These are phyloP conservation scores for Leptinotarsa rubiginosa DNA, from an alignment of 2,888 invertebrate genomes.

Conservation along the genomic window DNA sequence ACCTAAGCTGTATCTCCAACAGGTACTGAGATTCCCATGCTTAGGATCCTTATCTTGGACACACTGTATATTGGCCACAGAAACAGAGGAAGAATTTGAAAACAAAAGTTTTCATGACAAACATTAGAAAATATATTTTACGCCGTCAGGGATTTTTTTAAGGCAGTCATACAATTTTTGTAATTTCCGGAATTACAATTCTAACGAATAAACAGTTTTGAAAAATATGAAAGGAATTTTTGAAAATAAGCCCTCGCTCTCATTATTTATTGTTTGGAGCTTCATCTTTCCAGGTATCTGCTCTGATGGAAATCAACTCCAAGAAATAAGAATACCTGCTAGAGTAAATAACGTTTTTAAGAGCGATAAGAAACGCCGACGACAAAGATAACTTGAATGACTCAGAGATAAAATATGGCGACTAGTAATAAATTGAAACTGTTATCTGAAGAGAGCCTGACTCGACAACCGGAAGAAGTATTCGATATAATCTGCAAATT, in stretches of 20 bases:
- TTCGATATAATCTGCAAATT: conserved; percentile 99
- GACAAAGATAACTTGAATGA: background rate
- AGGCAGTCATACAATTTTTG: no score
- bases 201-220: background rate
- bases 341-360: conserved; percentile 5
- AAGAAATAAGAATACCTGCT: conserved; percentile 28
- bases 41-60: no score
- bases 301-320: conserved; percentile 14
- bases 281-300: conserved; percentile 48
- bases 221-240: conserved; percentile 3
- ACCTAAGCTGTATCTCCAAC: no score
- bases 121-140: no score
- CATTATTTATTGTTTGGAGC: conserved; percentile 48
- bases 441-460: conserved; percentile 95
- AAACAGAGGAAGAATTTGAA: no score
- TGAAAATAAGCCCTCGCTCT: conserved; percentile 30
- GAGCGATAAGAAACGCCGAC: background rate
- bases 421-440: conserved; percentile 78
- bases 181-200: background rate
- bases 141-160: no score
- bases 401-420: conserved; percentile 43
- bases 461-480: conserved; percentile 98
- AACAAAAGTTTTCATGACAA: no score
- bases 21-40: no score
- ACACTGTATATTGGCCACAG: no score